These are phyloP conservation scores for Mixornis gularis DNA, from an alignment of 2,113 vertebrate species.

Conservation along the genomic window DNA sequence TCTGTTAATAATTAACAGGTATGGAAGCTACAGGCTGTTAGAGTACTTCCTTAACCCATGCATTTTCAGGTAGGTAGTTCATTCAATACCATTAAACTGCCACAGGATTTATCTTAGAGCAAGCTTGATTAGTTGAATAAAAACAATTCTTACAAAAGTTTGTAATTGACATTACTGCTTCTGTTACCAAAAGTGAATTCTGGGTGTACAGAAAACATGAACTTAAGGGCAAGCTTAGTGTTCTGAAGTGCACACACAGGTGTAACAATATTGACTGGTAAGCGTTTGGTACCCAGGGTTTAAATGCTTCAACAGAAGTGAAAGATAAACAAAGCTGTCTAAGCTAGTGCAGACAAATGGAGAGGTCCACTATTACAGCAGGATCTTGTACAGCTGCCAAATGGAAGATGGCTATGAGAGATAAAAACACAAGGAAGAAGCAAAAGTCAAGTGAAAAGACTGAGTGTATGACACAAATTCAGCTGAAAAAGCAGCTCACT, in stretches of 20 bases:
- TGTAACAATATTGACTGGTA: neutral
- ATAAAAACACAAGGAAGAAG: neutral
- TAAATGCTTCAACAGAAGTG: neutral
- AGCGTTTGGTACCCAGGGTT: neutral
- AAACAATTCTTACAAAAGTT: neutral
- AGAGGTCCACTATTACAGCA: neutral
- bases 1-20: conserved; percentile 24
- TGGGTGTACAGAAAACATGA: neutral
- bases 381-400: neutral
- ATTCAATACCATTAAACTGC: neutral
- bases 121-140: neutral
- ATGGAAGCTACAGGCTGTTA: neutral
- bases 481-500: neutral
- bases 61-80: neutral
- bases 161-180: neutral
- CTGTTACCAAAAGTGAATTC: neutral
- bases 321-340: neutral
- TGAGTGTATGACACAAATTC: neutral
- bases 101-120: neutral
- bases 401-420: neutral
- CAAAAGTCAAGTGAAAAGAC: neutral
- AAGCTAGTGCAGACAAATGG: neutral
- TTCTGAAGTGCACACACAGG: neutral
- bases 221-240: neutral
- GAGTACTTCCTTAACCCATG: neutral